phyloP scores from a whole-genome alignment of 53 echinoderm and acorn worm species.

The Zoroaster sp. region DNA sequence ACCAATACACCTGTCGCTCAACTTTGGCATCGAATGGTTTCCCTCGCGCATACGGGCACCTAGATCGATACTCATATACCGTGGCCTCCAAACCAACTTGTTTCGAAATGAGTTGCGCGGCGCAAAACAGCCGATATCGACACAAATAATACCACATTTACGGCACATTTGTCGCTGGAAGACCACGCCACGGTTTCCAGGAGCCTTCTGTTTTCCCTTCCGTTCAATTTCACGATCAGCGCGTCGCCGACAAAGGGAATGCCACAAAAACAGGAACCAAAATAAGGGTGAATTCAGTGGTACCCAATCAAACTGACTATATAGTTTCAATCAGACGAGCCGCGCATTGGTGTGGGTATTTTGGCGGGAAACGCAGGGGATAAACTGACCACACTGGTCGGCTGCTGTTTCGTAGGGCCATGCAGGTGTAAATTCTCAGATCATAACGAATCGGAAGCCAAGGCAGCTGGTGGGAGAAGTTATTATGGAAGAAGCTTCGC shows the following conservation, averaged over 20 bases:
- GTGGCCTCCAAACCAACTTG: conserved; percentile 40
- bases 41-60: neutral
- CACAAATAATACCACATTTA: conserved; percentile 29
- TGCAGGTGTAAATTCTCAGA: conserved; percentile 9
- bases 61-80: conserved; percentile 4
- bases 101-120: conserved; percentile 4
- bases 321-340: neutral
- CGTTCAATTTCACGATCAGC: conserved; percentile 59
- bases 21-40: neutral
- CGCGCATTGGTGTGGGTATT: neutral
- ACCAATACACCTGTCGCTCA: conserved; percentile 20
- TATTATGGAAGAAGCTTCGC: neutral
- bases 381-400: neutral
- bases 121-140: conserved; percentile 3
- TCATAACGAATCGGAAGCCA: neutral
- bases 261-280: neutral
- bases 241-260: neutral
- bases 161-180: conserved; percentile 31
- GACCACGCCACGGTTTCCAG: neutral
- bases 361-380: neutral
- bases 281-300: neutral
- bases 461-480: conserved; percentile 28
- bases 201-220: conserved; percentile 14
- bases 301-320: conserved; percentile 3
- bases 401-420: neutral